Evolutionary conservation across 2,888 invertebrate genomes (phyloP).

Genomic region (Catocala fraxini): DNA sequence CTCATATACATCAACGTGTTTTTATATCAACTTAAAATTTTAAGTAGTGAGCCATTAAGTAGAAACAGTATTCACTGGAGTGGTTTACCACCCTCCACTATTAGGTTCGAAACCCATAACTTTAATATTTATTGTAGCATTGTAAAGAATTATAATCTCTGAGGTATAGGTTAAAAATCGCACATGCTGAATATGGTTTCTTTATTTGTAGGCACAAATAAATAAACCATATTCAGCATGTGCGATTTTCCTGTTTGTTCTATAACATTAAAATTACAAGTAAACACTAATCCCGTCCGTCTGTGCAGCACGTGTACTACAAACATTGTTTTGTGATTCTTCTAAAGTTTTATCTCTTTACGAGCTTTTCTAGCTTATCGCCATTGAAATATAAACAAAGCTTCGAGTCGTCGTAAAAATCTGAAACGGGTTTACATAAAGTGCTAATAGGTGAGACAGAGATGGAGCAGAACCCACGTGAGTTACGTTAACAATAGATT

Average conservation of each 20-base stretch:
- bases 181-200: no score
- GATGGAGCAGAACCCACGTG: slow-evolving; percentile 76
- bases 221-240: slow-evolving; percentile 1
- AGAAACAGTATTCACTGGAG: slow-evolving; percentile 4
- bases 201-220: no score
- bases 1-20: slow-evolving; percentile 27
- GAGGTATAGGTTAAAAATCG: no score
- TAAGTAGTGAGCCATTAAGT: slow-evolving; percentile 42
- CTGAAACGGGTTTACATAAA: slow-evolving; percentile 55
- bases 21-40: slow-evolving; percentile 29
- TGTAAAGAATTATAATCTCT: no score
- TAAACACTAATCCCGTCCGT: slow-evolving; percentile 32
- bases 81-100: not conserved
- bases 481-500: slow-evolving; percentile 83
- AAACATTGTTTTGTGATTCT: slow-evolving; percentile 43
- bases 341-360: slow-evolving; percentile 63
- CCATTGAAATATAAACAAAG: slow-evolving; percentile 81
- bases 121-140: no score
- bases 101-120: no score
- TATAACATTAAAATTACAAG: not conserved
- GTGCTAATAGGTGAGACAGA: slow-evolving; percentile 60
- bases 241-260: slow-evolving; percentile 17
- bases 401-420: slow-evolving; percentile 55
- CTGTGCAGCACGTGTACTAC: slow-evolving; percentile 64
- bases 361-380: slow-evolving; percentile 63